These are phyloP conservation scores for Arctopsyche grandis DNA, from an alignment of 1,140 invertebrate genomes.

Conservation along the genomic window DNA sequence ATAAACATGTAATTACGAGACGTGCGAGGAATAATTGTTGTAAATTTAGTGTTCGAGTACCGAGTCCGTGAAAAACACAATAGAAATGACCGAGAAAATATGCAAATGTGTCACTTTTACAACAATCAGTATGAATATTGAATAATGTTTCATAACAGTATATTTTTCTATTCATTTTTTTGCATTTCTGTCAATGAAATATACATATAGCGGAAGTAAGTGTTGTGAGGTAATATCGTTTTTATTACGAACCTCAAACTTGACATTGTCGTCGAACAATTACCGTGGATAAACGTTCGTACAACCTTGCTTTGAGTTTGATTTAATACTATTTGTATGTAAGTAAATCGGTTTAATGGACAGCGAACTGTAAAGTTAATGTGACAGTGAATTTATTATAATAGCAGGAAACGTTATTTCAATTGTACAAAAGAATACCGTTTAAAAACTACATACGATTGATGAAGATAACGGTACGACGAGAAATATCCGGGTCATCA, in stretches of 20 bases:
- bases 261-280: conserved; percentile 20
- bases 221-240: conserved; percentile 13
- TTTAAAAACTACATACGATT: no score
- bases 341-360: no score
- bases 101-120: conserved; percentile 2
- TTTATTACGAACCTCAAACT: conserved; percentile 33
- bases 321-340: no score
- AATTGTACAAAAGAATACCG: no score
- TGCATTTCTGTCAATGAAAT: conserved; percentile 23
- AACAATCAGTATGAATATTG: conserved; percentile 30
- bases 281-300: background rate
- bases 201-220: conserved; percentile 23
- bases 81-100: conserved; percentile 17
- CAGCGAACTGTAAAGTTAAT: no score
- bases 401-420: no score
- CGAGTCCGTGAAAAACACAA: conserved; percentile 26
- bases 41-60: background rate
- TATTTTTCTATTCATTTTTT: background rate
- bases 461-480: no score
- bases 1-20: no score
- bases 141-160: conserved; percentile 19
- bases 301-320: background rate
- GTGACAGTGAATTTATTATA: no score
- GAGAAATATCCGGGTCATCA: no score
- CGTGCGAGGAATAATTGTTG: no score